Conservation (phyloP, 1,140 invertebrate species). For the Pogonognathellus flavescens region DNA sequence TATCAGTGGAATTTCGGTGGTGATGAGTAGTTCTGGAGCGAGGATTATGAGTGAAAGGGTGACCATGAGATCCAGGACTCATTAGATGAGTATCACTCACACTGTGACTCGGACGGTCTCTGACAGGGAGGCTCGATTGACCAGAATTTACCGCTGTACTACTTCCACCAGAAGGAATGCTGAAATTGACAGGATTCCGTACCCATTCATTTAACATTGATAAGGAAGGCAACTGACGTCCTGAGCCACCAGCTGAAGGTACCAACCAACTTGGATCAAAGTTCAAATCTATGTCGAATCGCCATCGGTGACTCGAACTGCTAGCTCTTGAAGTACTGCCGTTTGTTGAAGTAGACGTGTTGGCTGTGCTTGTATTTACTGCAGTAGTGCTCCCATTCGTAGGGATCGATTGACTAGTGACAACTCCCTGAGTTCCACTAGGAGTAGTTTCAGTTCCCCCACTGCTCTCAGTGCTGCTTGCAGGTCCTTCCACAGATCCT, state of each 20-base stretch:
- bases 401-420: neutral
- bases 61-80: slow-evolving; percentile 4
- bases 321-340: neutral
- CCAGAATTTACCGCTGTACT: neutral
- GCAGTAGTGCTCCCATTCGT: neutral
- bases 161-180: slow-evolving; percentile 12
- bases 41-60: slow-evolving; percentile 2
- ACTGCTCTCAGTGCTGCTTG: neutral
- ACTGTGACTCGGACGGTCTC: neutral
- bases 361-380: neutral
- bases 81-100: slow-evolving; percentile 20
- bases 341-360: neutral
- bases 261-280: slow-evolving; percentile 63
- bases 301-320: slow-evolving; percentile 51
- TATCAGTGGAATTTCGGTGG: slow-evolving; percentile 32
- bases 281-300: slow-evolving; percentile 65
- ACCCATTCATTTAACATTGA: slow-evolving; percentile 65
- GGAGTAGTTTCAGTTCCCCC: neutral
- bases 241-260: slow-evolving; percentile 21
- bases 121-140: neutral
- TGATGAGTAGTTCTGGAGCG: slow-evolving; percentile 15
- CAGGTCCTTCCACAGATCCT: neutral
- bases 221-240: slow-evolving; percentile 41
- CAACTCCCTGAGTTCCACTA: neutral
- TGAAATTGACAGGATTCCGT: slow-evolving; percentile 56